Evolutionary conservation across 2,888 invertebrate species (phyloP).

Genomic region (Melipona beecheii): DNA sequence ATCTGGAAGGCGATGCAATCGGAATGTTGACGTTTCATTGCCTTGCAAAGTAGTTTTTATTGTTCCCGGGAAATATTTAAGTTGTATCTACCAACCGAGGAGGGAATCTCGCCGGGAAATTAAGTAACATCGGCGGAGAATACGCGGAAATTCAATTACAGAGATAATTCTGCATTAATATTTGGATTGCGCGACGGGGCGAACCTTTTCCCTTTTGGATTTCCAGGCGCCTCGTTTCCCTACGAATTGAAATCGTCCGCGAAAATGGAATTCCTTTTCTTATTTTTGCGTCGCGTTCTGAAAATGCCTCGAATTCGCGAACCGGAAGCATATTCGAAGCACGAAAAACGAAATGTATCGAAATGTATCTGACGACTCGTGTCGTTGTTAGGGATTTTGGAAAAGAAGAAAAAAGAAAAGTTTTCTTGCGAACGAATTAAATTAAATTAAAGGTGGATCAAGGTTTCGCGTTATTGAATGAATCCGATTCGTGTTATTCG

Average conservation of each 20-base stretch:
- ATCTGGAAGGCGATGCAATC: not conserved
- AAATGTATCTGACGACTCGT: not conserved
- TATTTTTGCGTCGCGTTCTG: not conserved
- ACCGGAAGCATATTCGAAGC: no score
- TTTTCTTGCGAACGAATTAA: no score
- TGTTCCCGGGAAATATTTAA: not conserved
- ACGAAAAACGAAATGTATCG: not conserved
- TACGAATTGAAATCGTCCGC: not conserved
- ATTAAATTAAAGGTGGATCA: no score
- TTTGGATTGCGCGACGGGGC: slow-evolving; percentile 20
- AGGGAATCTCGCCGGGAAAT: not conserved
- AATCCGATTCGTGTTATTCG: no score
- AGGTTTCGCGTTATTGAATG: no score
- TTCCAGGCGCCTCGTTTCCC: slow-evolving; percentile 13
- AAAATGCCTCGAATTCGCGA: not conserved
- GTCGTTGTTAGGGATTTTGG: no score
- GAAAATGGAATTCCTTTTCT: not conserved
- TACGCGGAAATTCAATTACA: slow-evolving; percentile 36
- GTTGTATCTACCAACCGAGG: not conserved
- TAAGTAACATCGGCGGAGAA: slow-evolving; percentile 1
- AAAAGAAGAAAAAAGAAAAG: no score
- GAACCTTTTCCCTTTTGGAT: not conserved
- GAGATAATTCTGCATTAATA: slow-evolving; percentile 48
- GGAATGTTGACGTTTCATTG: slow-evolving; percentile 12
- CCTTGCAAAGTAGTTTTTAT: slow-evolving; percentile 9